Evolutionary conservation across 2,888 invertebrate genomes (phyloP).

Genomic region (Eumacrocentrus americanus): DNA sequence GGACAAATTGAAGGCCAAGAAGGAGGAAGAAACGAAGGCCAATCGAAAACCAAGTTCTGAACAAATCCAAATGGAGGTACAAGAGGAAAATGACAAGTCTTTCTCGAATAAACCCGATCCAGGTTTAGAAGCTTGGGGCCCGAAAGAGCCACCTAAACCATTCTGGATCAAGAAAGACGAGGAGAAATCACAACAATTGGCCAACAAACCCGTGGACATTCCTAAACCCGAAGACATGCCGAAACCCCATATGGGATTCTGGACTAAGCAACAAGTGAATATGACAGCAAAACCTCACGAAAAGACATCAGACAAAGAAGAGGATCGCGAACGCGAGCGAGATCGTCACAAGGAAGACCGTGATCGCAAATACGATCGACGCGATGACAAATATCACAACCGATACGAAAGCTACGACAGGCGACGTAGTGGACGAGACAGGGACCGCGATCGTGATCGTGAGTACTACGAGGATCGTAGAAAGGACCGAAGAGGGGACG

Average conservation of each 20-base stretch:
- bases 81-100: slow-evolving; percentile 22
- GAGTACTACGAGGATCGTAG: slow-evolving; percentile 57
- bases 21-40: slow-evolving; percentile 62
- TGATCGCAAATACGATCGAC: slow-evolving; percentile 49
- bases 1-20: slow-evolving; percentile 64
- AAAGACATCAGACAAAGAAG: slow-evolving; percentile 56
- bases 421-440: slow-evolving; percentile 41
- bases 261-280: slow-evolving; percentile 60
- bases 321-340: slow-evolving; percentile 48
- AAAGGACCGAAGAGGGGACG: slow-evolving; percentile 50
- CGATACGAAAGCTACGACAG: slow-evolving; percentile 53
- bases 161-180: slow-evolving; percentile 55
- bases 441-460: slow-evolving; percentile 43
- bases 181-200: slow-evolving; percentile 39
- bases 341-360: slow-evolving; percentile 49
- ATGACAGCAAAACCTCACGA: slow-evolving; percentile 54
- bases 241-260: slow-evolving; percentile 60
- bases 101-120: slow-evolving; percentile 31
- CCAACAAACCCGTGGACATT: slow-evolving; percentile 44
- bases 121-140: slow-evolving; percentile 53
- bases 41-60: slow-evolving; percentile 39
- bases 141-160: slow-evolving; percentile 51
- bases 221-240: slow-evolving; percentile 57
- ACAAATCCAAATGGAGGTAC: slow-evolving; percentile 15
- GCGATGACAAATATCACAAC: slow-evolving; percentile 53